Evolutionary conservation across 2,888 invertebrate species (phyloP).

Genomic region (Thecocarcelia acutangulata): DNA sequence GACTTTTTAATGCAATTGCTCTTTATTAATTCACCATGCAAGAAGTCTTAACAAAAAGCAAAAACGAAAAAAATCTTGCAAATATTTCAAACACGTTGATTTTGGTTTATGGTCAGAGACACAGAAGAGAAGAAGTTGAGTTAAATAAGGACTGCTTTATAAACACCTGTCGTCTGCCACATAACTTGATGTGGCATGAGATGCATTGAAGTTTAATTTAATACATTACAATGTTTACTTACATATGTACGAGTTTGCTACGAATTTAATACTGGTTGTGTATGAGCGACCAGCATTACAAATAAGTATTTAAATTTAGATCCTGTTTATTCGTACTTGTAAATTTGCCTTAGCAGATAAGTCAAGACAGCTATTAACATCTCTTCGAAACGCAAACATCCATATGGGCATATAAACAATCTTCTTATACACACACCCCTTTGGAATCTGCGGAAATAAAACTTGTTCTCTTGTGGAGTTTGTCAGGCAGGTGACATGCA

Average conservation of each 20-base stretch:
- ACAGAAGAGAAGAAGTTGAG: not conserved
- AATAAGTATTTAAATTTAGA: slow-evolving; percentile 63
- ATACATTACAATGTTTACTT: slow-evolving; percentile 31
- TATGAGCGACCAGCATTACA: not conserved
- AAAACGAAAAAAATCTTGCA: not conserved
- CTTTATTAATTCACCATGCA: slow-evolving; percentile 32
- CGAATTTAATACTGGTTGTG: slow-evolving; percentile 16
- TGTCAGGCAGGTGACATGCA: slow-evolving; percentile 24
- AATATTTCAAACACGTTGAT: slow-evolving; percentile 49
- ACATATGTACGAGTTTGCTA: slow-evolving; percentile 2
- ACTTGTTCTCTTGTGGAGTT: slow-evolving; percentile 65
- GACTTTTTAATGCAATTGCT: slow-evolving; percentile 6
- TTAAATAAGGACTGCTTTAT: slow-evolving; percentile 46
- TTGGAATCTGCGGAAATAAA: slow-evolving; percentile 65
- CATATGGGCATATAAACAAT: not conserved
- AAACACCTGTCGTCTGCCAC: slow-evolving; percentile 57
- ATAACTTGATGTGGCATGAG: slow-evolving; percentile 24
- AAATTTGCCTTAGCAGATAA: slow-evolving; percentile 10
- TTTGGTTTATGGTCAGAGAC: slow-evolving; percentile 20
- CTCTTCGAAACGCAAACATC: not conserved
- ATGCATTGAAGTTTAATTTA: slow-evolving; percentile 3
- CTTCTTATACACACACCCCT: slow-evolving; percentile 46
- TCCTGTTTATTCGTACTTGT: slow-evolving; percentile 48
- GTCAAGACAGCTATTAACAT: slow-evolving; percentile 46
- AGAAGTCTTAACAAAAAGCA: not conserved